phyloP scores from a whole-genome alignment of 2,888 invertebrate genomes.

The Acholoe squamosa region DNA sequence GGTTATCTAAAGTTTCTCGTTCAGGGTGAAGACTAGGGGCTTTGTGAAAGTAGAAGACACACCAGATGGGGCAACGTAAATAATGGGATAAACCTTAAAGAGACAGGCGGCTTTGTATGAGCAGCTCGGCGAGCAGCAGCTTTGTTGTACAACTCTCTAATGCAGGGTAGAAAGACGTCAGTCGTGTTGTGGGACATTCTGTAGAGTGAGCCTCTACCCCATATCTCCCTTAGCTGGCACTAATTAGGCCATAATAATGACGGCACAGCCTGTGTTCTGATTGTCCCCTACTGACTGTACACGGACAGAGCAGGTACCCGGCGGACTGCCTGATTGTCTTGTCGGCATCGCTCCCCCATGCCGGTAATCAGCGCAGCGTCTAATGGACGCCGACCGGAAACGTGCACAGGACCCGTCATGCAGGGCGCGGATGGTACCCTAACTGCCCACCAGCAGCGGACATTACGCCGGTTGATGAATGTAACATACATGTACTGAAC shows the following conservation, averaged over 20 bases:
- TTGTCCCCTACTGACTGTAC: neutral
- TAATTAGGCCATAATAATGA: slow-evolving; percentile 20
- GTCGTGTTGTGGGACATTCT: neutral
- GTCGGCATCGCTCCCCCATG: neutral
- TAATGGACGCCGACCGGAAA: neutral
- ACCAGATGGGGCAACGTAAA: neutral
- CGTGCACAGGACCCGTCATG: neutral
- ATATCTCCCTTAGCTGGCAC: neutral
- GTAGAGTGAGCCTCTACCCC: neutral
- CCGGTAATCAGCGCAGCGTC: slow-evolving; percentile 28
- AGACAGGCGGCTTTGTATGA: neutral
- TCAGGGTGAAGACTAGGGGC: neutral
- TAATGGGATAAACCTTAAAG: neutral
- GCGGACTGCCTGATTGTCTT: slow-evolving; percentile 30
- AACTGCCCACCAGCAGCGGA: neutral
- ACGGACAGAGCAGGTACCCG: neutral
- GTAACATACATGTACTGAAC: too few relatives aligned
- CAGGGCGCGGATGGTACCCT: too few relatives aligned
- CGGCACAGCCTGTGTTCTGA: neutral
- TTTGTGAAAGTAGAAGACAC: neutral
- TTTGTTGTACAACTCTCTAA: neutral
- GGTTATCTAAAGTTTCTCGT: neutral
- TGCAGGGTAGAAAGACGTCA: neutral
- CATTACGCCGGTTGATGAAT: too few relatives aligned
- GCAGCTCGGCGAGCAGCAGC: neutral